Evolutionary conservation across 92 coral and sea anemone species (phyloP).

Genomic region (Palythoa caribaeorum): DNA sequence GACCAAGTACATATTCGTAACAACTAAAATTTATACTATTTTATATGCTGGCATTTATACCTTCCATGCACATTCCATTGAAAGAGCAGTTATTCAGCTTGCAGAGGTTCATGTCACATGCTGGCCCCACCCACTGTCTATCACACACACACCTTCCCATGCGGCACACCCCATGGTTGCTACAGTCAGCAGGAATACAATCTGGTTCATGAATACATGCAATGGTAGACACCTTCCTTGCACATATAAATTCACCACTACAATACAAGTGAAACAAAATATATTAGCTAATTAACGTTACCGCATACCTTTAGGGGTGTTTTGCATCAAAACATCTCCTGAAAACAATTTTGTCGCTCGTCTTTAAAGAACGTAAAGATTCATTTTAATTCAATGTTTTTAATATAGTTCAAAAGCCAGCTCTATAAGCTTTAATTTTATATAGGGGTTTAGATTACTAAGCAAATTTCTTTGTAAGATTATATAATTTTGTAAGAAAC

Average conservation of each 20-base stretch:
- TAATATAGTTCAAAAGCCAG: no score
- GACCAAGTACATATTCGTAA: background rate
- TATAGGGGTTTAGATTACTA: no score
- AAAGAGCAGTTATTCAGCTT: constrained; percentile 68
- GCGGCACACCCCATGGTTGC: constrained; percentile 84
- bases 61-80: constrained; percentile 80
- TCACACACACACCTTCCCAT: constrained; percentile 89
- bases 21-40: background rate
- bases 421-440: no score
- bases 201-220: constrained; percentile 92
- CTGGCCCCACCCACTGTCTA: constrained; percentile 78
- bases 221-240: constrained; percentile 89
- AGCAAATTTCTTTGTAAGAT: no score
- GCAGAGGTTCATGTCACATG: constrained; percentile 73
- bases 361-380: no score
- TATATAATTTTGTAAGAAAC: no score
- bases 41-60: constrained; percentile 27
- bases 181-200: constrained; percentile 83
- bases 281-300: background rate
- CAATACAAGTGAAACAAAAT: constrained; percentile 10
- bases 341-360: no score
- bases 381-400: no score
- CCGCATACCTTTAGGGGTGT: no score
- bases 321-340: no score
- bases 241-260: constrained; percentile 83